phyloP scores from a whole-genome alignment of 2,113 vertebrate genomes.

The Clarias magur region DNA sequence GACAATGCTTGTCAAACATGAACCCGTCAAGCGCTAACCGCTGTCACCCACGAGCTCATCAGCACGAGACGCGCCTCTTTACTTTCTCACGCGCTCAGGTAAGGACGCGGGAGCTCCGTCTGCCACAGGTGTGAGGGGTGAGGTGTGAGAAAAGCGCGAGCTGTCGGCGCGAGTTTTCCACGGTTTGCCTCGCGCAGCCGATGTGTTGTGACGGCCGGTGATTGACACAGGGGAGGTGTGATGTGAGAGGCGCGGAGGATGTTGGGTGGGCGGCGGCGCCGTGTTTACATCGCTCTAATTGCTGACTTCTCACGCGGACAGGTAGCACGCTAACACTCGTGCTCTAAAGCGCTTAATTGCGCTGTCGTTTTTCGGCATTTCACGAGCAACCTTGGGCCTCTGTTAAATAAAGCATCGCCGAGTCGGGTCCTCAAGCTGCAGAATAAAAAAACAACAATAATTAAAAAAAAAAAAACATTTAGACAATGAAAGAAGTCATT shows the following conservation, averaged over 20 bases:
- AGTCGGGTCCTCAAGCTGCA: constrained; percentile 41
- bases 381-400: constrained; percentile 58
- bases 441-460: constrained; percentile 9
- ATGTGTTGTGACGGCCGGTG: constrained; percentile 73
- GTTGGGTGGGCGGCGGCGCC: constrained; percentile 62
- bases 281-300: constrained; percentile 73
- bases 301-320: constrained; percentile 67
- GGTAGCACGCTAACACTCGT: constrained; percentile 66
- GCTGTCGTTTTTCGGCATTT: constrained; percentile 72
- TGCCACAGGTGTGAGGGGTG: constrained; percentile 53
- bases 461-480: constrained; percentile 26
- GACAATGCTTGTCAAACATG: constrained; percentile 24
- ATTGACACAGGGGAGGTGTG: constrained; percentile 70
- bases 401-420: constrained; percentile 65
- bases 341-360: constrained; percentile 64
- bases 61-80: not conserved
- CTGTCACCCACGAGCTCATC: constrained; percentile 18
- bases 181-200: constrained; percentile 68
- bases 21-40: constrained; percentile 2
- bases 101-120: constrained; percentile 2
- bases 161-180: constrained; percentile 64
- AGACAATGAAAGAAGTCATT: constrained; percentile 41
- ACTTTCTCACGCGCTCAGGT: constrained; percentile 48
- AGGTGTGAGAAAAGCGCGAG: constrained; percentile 50
- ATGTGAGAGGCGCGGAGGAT: constrained; percentile 55